phyloP scores from a whole-genome alignment of 1,140 invertebrate species.

The Drosophila eugracilis region DNA sequence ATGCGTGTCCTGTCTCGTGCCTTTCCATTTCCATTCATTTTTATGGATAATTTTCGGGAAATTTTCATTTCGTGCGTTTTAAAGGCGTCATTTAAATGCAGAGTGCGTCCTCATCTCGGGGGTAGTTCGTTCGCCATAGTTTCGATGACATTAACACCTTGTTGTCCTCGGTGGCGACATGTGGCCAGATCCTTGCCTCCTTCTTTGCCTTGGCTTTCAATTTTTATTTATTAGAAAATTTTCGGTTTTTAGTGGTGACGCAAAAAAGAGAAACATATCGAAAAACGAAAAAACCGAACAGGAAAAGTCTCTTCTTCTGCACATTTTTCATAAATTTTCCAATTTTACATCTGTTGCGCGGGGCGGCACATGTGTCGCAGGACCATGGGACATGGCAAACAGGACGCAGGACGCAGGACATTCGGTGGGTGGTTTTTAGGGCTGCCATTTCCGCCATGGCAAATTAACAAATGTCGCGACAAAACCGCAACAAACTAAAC shows the following conservation, averaged over 20 bases:
- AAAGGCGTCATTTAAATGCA: constrained; percentile 79
- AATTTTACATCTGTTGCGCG: constrained; percentile 44
- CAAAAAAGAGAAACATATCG: constrained; percentile 14
- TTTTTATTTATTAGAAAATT: constrained; percentile 44
- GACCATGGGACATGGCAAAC: constrained; percentile 34
- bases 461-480: constrained; percentile 80
- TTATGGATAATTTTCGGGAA: constrained; percentile 29
- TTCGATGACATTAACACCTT: constrained; percentile 74
- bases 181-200: constrained; percentile 27
- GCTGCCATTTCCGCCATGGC: constrained; percentile 57
- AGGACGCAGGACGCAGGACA: constrained; percentile 23
- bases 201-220: constrained; percentile 16
- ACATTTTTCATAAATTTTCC: constrained; percentile 48
- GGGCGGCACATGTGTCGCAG: constrained; percentile 43
- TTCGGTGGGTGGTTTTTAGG: constrained; percentile 45
- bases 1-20: constrained; percentile 61
- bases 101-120: constrained; percentile 49
- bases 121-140: constrained; percentile 61
- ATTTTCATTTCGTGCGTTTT: constrained; percentile 35
- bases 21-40: constrained; percentile 28
- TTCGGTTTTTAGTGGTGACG: constrained; percentile 8
- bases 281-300: constrained; percentile 3
- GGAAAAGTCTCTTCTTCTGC: constrained; percentile 47
- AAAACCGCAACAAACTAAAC: constrained; percentile 64
- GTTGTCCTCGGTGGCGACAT: constrained; percentile 74